phyloP scores from a whole-genome alignment of 2,797 vertebrate species.

The Schizopygopsis malacanthus region DNA sequence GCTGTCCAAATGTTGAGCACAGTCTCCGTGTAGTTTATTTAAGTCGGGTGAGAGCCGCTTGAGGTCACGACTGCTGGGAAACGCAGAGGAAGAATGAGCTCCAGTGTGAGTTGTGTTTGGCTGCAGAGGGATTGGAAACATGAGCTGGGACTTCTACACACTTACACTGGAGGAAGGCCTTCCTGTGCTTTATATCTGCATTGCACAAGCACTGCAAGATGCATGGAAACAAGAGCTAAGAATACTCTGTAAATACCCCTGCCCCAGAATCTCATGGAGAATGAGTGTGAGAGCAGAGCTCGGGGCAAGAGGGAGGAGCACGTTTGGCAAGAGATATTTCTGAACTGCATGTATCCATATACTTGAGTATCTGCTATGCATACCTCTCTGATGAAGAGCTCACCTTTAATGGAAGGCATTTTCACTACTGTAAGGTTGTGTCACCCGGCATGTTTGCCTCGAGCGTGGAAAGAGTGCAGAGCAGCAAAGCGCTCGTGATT shows the following conservation, averaged over 20 bases:
- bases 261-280: constrained; percentile 25
- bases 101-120: constrained; percentile 28
- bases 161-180: neutral
- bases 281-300: constrained; percentile 21
- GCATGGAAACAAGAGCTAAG: constrained; percentile 53
- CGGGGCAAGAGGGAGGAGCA: constrained; percentile 7
- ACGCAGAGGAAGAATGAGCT: constrained; percentile 12
- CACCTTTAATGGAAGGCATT: constrained; percentile 24
- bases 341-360: neutral
- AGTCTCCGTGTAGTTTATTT: constrained; percentile 15
- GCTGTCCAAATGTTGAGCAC: neutral
- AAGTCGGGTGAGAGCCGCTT: constrained; percentile 17
- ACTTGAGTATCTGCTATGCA: neutral
- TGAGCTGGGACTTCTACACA: neutral
- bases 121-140: constrained; percentile 3
- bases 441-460: neutral
- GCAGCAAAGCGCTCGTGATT: constrained; percentile 12
- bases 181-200: neutral
- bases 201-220: constrained; percentile 17
- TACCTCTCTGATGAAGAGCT: neutral
- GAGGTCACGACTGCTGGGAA: constrained; percentile 33
- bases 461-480: neutral
- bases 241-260: constrained; percentile 49
- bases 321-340: constrained; percentile 43
- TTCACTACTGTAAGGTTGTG: neutral